Evolutionary conservation across 2,797 vertebrate genomes (phyloP).

Genomic region (Cebuella pygmaea): DNA sequence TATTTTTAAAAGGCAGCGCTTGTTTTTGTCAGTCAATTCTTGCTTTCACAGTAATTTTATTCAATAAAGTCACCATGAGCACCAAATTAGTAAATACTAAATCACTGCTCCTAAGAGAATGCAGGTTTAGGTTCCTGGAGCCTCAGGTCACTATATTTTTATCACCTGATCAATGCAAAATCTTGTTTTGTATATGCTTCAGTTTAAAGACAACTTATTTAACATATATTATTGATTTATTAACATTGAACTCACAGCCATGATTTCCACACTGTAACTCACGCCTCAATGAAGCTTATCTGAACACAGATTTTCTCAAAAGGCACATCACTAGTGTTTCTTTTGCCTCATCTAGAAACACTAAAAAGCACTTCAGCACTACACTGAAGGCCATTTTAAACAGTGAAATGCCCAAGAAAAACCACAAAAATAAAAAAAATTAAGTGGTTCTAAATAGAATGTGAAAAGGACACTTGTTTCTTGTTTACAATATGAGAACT

Average conservation of each 20-base stretch:
- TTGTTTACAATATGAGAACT: not conserved
- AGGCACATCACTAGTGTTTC: not conserved
- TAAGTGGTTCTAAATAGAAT: not conserved
- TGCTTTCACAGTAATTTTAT: not conserved
- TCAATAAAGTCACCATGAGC: not conserved
- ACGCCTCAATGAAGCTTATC: not conserved
- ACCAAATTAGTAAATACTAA: not conserved
- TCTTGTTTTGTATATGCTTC: not conserved
- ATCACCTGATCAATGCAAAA: not conserved
- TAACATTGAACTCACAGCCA: not conserved
- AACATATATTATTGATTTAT: not conserved
- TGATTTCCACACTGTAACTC: not conserved
- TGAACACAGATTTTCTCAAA: not conserved
- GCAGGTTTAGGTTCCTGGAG: not conserved
- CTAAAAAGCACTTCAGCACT: not conserved
- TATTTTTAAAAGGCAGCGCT: not conserved
- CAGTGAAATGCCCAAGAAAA: not conserved
- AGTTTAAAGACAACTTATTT: not conserved
- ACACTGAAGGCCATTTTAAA: not conserved
- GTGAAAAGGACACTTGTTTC: not conserved
- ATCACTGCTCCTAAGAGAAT: not conserved
- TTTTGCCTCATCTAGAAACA: not conserved
- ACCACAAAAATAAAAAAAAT: not conserved
- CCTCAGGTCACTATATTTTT: not conserved
- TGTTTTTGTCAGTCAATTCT: not conserved